Conservation (phyloP, 1,140 invertebrate genomes). For the Stenopsyche tienmushanensis region DNA sequence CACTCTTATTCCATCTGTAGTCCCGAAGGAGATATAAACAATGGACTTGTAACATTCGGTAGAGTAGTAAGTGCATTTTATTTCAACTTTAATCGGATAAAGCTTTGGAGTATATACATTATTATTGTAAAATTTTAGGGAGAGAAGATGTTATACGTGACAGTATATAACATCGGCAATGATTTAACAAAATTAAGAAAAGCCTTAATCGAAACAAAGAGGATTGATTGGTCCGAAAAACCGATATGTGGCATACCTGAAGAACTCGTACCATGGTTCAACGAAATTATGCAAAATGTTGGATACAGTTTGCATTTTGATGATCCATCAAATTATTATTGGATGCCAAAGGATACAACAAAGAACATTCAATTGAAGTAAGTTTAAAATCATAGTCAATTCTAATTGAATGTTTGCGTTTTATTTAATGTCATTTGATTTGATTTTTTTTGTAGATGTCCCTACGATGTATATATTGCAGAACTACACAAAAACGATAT, state of each 20-base stretch:
- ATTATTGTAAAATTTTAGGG: slow-evolving; percentile 24
- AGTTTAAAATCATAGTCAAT: neutral
- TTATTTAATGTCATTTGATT: slow-evolving; percentile 1
- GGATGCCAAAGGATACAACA: slow-evolving; percentile 17
- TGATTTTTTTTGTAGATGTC: slow-evolving; percentile 8
- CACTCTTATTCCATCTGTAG: slow-evolving; percentile 24
- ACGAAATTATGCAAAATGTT: slow-evolving; percentile 6
- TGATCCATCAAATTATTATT: slow-evolving; percentile 26
- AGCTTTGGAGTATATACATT: neutral
- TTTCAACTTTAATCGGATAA: neutral
- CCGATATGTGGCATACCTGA: slow-evolving; percentile 28
- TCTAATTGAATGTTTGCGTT: neutral
- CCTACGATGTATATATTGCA: slow-evolving; percentile 41
- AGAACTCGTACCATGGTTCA: slow-evolving; percentile 20
- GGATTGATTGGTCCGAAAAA: slow-evolving; percentile 39
- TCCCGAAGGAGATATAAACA: slow-evolving; percentile 26
- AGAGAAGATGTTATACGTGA: slow-evolving; percentile 12
- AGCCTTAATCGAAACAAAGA: slow-evolving; percentile 37
- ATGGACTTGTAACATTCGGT: slow-evolving; percentile 34
- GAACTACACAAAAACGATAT: slow-evolving; percentile 39
- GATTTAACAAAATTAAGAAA: slow-evolving; percentile 34
- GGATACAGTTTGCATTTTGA: slow-evolving; percentile 19
- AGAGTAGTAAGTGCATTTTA: slow-evolving; percentile 20
- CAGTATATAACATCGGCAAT: slow-evolving; percentile 39
- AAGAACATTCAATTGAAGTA: slow-evolving; percentile 1